Percentiles rank a stretch among this genome's conserved stretches.
These are phyloP conservation scores for Patiria pectinifera DNA, from an alignment of 53 echinoderm and acorn worm genomes.

Conservation along the genomic window DNA sequence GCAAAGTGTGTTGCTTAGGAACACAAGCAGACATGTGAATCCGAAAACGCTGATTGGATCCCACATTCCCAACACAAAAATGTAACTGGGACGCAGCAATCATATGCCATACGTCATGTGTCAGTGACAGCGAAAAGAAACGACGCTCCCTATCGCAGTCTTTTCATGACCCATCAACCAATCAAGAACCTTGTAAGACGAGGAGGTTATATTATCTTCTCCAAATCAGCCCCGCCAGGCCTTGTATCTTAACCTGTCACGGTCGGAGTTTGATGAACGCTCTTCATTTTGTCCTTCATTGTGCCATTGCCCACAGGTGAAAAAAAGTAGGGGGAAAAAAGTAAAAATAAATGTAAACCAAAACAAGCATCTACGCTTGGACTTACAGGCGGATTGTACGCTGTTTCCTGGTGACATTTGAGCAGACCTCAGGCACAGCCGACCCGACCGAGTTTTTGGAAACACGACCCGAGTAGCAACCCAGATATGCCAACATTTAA, in stretches of 20 bases:
- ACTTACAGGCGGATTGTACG: neutral
- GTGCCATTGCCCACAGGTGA: neutral
- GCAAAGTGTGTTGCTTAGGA: too few relatives aligned
- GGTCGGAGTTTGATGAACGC: neutral
- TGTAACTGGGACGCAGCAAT: neutral
- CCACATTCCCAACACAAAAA: neutral
- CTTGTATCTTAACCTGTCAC: neutral
- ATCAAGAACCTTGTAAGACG: neutral
- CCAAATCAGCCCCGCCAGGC: neutral
- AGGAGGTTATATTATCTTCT: neutral
- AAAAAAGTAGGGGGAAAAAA: neutral
- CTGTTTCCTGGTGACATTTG: neutral
- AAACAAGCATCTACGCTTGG: neutral
- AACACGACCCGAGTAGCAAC: neutral
- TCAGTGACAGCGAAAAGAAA: neutral
- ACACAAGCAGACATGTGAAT: neutral
- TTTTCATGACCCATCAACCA: neutral
- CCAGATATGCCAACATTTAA: neutral
- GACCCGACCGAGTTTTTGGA: neutral
- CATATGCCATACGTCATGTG: neutral
- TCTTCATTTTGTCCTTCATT: neutral
- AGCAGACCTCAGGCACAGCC: neutral
- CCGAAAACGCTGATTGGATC: neutral
- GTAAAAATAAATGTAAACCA: neutral
- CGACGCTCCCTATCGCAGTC: neutral